Evolutionary conservation across 2,113 vertebrate species (phyloP), one percentile per base, ranked within the genome.

Genomic region (Ameiurus melas): DNA sequence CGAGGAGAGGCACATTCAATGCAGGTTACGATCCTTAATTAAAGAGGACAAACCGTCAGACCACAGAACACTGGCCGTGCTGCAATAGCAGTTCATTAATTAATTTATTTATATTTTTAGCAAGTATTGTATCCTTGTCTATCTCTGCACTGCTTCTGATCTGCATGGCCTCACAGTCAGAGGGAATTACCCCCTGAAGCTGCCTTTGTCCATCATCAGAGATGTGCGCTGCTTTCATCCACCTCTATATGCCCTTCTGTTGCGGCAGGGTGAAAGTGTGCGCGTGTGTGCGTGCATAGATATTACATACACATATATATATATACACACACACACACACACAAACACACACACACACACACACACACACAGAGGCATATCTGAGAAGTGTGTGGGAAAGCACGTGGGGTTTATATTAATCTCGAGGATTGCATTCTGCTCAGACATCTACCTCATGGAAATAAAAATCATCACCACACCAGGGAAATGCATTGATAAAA

Each of bases 241-340:
- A 92, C 93, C 93, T 94, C 92, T 86, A 93, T 92, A 93, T 78
- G 92, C 87, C 94, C 92, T 94, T 93, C 92, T 92, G 90, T 91
- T 88, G 89, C 91, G 89, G 86, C 79, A 0, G 55, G 71, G 71
- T 43, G 36, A 9, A 43, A 9, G 19, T 43, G 36, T 73, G 71
- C 43, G 64, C 27, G 12, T 66, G 17, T 73, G 71, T 73, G 64
- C 27, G 12, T 66, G 17, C 55, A 19, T 19, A 66, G 13, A 66
- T 66, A 68, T 33, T 51, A 10, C 10, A 51, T 51, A 51, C 10
- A 47, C 8, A 43, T 6, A 43, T 43, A 43, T 43, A 47, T 47
- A 47, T 47, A 47, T 47, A 47, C 7, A 47, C 12, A 13, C 2
- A 55, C 1, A 55, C 12, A 10, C 2, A 10, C 2, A 14, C 2